Evolutionary conservation across 1,140 invertebrate genomes (phyloP).

Genomic region (Drosophila punjabiensis): DNA sequence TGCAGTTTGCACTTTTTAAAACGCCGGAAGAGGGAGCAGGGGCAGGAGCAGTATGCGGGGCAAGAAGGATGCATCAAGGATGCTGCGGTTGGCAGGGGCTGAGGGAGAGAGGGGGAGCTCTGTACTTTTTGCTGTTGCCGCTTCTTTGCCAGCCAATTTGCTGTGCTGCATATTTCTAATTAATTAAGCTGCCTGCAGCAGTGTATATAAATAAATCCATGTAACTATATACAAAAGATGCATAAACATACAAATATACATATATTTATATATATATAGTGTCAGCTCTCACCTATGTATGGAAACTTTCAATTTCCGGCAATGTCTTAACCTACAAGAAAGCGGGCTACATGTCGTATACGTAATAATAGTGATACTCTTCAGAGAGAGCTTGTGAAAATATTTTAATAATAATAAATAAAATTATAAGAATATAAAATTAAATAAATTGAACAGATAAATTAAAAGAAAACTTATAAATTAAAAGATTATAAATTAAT

Average conservation of each 20-base stretch:
- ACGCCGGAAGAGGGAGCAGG: conserved; percentile 47
- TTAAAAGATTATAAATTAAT: neutral
- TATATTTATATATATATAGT: neutral
- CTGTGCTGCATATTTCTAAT: conserved; percentile 72
- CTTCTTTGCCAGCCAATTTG: conserved; percentile 66
- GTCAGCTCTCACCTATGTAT: neutral
- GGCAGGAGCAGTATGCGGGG: neutral
- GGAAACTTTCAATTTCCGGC: conserved; percentile 25
- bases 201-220: conserved; percentile 42
- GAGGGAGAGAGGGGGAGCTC: too few relatives aligned
- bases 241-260: neutral
- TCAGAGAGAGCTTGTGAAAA: neutral
- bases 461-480: neutral
- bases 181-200: conserved; percentile 70
- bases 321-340: conserved; percentile 5
- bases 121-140: neutral
- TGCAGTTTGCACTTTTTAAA: conserved; percentile 73
- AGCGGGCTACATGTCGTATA: neutral
- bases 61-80: conserved; percentile 34
- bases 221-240: conserved; percentile 7
- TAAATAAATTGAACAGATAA: neutral
- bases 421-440: neutral
- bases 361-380: neutral
- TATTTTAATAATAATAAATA: neutral
- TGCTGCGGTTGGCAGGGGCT: conserved; percentile 15